phyloP scores from a whole-genome alignment of 2,888 invertebrate species.

The Odontocerum albicorne region DNA sequence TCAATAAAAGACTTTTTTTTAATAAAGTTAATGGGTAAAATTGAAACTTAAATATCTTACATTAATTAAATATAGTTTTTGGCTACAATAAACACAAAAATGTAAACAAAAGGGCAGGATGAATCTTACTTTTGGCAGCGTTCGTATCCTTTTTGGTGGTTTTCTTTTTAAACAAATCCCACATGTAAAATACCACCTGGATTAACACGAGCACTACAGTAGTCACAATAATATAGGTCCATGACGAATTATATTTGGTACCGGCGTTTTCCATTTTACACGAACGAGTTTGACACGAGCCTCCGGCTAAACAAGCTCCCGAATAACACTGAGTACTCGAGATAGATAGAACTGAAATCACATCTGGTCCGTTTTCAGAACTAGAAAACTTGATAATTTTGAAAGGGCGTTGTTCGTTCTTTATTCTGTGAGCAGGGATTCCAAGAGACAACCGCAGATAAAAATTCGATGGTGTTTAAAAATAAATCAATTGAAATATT shows the following conservation, averaged over 20 bases:
- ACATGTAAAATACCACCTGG: conserved; percentile 21
- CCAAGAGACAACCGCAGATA: too few relatives aligned
- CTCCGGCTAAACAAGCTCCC: conserved; percentile 11
- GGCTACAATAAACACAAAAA: too few relatives aligned
- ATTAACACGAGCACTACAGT: conserved; percentile 16
- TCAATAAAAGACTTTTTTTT: too few relatives aligned
- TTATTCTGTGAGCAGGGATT: too few relatives aligned
- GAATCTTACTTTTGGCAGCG: conserved; percentile 25
- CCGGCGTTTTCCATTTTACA: conserved; percentile 29
- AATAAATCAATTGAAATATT: too few relatives aligned
- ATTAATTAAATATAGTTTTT: too few relatives aligned
- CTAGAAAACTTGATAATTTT: too few relatives aligned
- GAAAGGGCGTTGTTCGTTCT: too few relatives aligned
- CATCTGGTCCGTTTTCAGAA: conserved; percentile 2
- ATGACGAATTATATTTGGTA: conserved; percentile 21
- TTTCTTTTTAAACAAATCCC: conserved; percentile 17
- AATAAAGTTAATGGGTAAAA: too few relatives aligned
- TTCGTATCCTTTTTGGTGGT: conserved; percentile 12
- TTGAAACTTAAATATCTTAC: too few relatives aligned
- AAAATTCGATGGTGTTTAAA: too few relatives aligned
- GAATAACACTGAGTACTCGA: conserved; percentile 4
- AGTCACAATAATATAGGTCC: conserved; percentile 23
- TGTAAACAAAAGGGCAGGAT: too few relatives aligned
- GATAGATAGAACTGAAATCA: background rate
- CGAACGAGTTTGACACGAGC: conserved; percentile 7